Base-by-base conservation (phyloP, 2,113 vertebrate species). In the Gallinago undulata region DNA sequence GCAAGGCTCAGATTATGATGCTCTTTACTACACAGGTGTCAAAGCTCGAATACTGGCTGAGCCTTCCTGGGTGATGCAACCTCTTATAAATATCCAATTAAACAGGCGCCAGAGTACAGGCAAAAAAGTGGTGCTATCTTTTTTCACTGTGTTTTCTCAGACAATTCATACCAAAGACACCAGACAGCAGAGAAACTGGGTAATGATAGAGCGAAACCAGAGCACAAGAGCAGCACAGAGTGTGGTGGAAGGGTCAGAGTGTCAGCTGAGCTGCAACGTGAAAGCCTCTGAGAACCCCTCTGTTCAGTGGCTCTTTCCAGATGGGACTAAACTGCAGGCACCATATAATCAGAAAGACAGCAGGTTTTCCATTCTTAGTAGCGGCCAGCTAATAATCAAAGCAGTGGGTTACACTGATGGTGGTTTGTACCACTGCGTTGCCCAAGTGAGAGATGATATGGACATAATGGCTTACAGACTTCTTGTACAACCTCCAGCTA, bases 11-110 rank as follows among this genome's bases (percentile, higher is more conserved):
- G 98, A 98, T 64, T 98, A 96, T 13, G 98, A 99, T 19, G 98
- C 98, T 3, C 98, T 98, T 57, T 99, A 99, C 91, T 99, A 98
- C 91, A 99, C 99, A 2, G 99, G 99, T 1, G 98, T 99, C 19
- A 98, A 97, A 94, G 98, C 98, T 17, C 97, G 97, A 19, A 72
- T 99, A 47, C 35, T 75, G 11, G 97, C 99, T 9, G 92, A 97
- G 9, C 99, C 99, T 2, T 82, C 86, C 0, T 99, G 99, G 99
- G 93, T 99, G n/a, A 97, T 98, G 98, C 99, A 99, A 80, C 92
- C 98, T 7, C 81, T 96, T 63, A 48, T 98, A n/a, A 96, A 97
- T 23, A 97, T 99, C 33, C 99, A 98, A 41, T 97, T 99, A 55
- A 98, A 99, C 80, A 97, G 99, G 37, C 98, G 96, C 7, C 98